Evolutionary conservation across 2,888 invertebrate species (phyloP), one percentile per base, ranked within the genome.

Genomic region (Cremastobaeus sp.): DNA sequence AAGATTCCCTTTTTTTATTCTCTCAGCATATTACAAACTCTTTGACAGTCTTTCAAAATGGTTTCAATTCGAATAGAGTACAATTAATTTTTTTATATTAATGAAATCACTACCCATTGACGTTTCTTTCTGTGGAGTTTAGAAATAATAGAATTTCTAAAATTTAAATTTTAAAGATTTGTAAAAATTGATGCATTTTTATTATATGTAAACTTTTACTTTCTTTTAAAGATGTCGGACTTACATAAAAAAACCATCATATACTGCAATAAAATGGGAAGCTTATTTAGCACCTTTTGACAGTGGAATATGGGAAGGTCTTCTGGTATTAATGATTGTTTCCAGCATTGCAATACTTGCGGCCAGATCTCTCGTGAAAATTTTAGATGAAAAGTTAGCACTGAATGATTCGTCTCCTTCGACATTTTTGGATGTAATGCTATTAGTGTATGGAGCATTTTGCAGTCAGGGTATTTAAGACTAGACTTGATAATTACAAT

Each of bases 381-480:
- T 52, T 9, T 15, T 66, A 3, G 12, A 47, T n/a, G 8, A 55
- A 1, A 50, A 69, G 5, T 0, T 37, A 5, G 15, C 30, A 5
- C 15, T 48, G 5, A 9, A 20, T 1, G 62, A 59, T 0, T 15
- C 65, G 0, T 18, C 65, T 0, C 11, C 69, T 0, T 39, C 68
- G 0, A 78, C 50, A 30, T 78, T 85, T 21, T 15, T 55, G 0
- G 85, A 85, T 18, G 80, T 79, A 1, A 17, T 80, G 1, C 83
- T 87, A 20, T 60, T 71, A 4, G 80, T 84, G 3, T 82, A 82
- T 45, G 87, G 86, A 2, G 84, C 81, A n/a, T 78, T 86, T 15
- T 87, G 86, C 47, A 76, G 74, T 18, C 87, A 87, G 79, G 87
- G 87, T 85, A n/a, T n/a, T n/a, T n/a, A n/a, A n/a, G n/a, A n/a